Percentiles rank a stretch among this genome's conserved stretches.
Evolutionary conservation across 2,797 vertebrate species (phyloP).

Genomic region (Crocidura indochinensis): DNA sequence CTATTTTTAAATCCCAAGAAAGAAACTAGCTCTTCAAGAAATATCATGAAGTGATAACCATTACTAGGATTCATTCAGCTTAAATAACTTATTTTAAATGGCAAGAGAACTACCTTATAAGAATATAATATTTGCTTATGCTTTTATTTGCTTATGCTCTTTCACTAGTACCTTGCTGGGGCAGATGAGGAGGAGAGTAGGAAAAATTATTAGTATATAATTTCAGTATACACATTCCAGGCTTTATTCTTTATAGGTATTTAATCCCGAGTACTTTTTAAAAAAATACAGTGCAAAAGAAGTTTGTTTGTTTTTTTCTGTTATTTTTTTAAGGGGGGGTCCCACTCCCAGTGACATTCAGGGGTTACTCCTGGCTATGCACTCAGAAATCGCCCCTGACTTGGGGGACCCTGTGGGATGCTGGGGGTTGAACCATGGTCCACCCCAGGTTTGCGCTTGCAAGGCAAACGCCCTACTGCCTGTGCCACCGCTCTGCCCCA

Average conservation of each 20-base stretch:
- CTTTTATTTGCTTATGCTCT: no score
- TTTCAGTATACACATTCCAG: neutral
- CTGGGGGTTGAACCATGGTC: no score
- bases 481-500: no score
- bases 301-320: no score
- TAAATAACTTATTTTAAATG: neutral
- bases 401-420: no score
- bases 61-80: neutral
- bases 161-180: neutral
- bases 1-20: neutral
- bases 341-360: no score
- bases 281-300: no score
- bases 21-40: constrained; percentile 9
- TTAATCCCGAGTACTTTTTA: neutral
- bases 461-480: no score
- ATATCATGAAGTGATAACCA: neutral
- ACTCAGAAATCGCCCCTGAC: no score
- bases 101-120: constrained; percentile 22
- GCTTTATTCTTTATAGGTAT: neutral
- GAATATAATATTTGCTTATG: neutral
- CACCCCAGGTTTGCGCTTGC: no score
- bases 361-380: no score
- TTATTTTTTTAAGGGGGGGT: no score
- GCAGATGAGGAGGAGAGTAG: neutral
- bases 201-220: neutral